Base-by-base conservation (phyloP, 2,113 vertebrate species). In the Chlamydotis undulata region DNA sequence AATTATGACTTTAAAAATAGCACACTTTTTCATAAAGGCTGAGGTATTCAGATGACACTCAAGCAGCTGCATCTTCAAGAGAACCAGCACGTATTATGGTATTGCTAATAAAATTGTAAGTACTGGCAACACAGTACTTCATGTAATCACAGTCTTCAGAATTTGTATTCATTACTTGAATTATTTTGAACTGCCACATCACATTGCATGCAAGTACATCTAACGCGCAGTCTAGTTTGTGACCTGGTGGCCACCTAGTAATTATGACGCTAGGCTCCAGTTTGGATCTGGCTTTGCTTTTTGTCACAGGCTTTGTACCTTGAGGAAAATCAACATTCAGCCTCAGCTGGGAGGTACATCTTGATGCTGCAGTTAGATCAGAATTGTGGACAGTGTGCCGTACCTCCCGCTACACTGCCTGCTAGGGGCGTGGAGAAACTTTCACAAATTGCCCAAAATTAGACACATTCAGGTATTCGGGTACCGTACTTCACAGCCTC, bases 11-110 rank as follows among this genome's bases (percentile, higher is more conserved):
- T 95, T 53, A 96, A 94, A 96, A 96, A 97, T 96, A 96, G 94
- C 92, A 82, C 95, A 96, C 83, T 97, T 95, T 96, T 90, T 96
- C 93, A 91, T 96, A 91, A 94, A 96, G 92, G 90, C 93, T 95
- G 96, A 97, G 95, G 90, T 96, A 95, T 94, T 96, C 93, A 95
- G 96, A 95, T 96, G 96, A 96, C 93, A 97, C 96, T 96, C 94
- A 94, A 74, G 89, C 96, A 97, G 93, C 95, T 97, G 96, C 94
- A 94, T 95, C 94, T 97, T 95, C 90, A 95, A 86, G 88, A 89
- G 93, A 96, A 97, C 93, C 29, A 63, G 90, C 93, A 96, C 71
- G 52, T 96, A 94, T 95, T 90, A 94, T 78, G 93, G 64, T 83
- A 77, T 74, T 92, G 93, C 93, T 95, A 93, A 97, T 95, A 95